Base-by-base conservation (phyloP, 2,888 invertebrate genomes). In the Lobophora halterata region DNA sequence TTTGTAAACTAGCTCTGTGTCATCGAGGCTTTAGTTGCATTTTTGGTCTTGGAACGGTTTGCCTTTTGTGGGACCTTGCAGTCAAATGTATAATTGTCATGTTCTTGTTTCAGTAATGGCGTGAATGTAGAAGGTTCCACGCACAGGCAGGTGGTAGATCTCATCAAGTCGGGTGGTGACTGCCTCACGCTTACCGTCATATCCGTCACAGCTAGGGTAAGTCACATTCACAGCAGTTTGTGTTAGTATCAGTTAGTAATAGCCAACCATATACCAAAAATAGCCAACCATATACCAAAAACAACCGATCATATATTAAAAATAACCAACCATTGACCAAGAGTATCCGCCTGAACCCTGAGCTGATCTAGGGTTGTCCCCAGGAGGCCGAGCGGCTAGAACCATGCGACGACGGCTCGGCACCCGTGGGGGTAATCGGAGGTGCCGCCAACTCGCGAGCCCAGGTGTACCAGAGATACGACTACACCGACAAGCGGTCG, bases 111-210 rank as follows among this genome's bases (percentile, higher is more conserved):
- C 89, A 98, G 99, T 54, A 99, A 99, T 90, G 95, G 95, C 56
- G 95, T 96, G 48, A 98, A 96, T 87, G 99, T 99, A 6, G 99
- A 99, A 89, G 99, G 99, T 29, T 94, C 99, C n/a, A 99, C 99
- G 20, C 99, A 99, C 86, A 97, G 98, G 68, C 98, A 99, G 88
- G 99, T 99, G 48, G 99, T 99, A 24, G 99, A 99, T 86, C 91
- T 99, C 58, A 99, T 99, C 65, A 99, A 99, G 80, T 98, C 98
- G 6, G 99, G 99, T 1, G 99, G 99, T 8, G 99, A 99, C 83
- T 95, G 95, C 52, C 90, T 99, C 51, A 97, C 96, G 11, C 91
- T 99, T 36, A 97, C 98, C 43, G 99, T 98, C 49, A 97, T 98
- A 66, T 98, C 98, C 47, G 97, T 98, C 43, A 96, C 97, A 55